Evolutionary conservation across 2,888 invertebrate species (phyloP).

Genomic region (Lepidocyrtinus sp.): DNA sequence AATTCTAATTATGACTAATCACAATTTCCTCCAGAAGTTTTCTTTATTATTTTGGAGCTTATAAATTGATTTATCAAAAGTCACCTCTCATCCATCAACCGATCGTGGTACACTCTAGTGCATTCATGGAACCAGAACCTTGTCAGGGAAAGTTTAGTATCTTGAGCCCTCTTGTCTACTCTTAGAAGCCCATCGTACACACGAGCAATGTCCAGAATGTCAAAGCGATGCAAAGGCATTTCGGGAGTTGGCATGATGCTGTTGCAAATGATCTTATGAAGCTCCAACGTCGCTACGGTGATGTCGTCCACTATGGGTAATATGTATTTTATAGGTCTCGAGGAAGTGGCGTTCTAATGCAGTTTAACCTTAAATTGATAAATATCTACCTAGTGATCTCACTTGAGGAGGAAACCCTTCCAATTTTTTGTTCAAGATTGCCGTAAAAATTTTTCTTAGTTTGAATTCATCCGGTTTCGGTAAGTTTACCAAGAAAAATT

Average conservation of each 20-base stretch:
- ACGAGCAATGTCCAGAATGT: constrained; percentile 17
- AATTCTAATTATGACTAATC: not conserved
- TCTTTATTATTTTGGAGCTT: too few species aligned
- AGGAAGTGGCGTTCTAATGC: not conserved
- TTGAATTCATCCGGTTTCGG: constrained; percentile 38
- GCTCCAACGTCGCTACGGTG: constrained; percentile 36
- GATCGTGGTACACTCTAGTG: constrained; percentile 22
- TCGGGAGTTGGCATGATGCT: not conserved
- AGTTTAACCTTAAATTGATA: not conserved
- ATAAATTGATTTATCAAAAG: too few species aligned
- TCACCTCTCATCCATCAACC: not conserved
- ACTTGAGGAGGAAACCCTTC: constrained; percentile 27
- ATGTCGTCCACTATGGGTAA: constrained; percentile 20
- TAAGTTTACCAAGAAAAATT: constrained; percentile 20
- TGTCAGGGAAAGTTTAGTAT: constrained; percentile 24
- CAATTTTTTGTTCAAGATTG: constrained; percentile 1
- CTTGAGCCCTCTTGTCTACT: constrained; percentile 25
- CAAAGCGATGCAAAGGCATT: constrained; percentile 10
- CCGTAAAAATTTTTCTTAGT: constrained; percentile 30
- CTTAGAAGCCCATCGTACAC: constrained; percentile 41
- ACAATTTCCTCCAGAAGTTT: not conserved
- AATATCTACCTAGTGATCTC: constrained; percentile 22
- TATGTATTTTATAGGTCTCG: not conserved
- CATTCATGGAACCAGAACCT: constrained; percentile 46
- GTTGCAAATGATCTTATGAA: constrained; percentile 11